A percentile compares a stretch with the other conserved stretches of the same genome.
Evolutionary conservation across 2,888 invertebrate species (phyloP).

Genomic region (Spatulosminthurus flaviceps): DNA sequence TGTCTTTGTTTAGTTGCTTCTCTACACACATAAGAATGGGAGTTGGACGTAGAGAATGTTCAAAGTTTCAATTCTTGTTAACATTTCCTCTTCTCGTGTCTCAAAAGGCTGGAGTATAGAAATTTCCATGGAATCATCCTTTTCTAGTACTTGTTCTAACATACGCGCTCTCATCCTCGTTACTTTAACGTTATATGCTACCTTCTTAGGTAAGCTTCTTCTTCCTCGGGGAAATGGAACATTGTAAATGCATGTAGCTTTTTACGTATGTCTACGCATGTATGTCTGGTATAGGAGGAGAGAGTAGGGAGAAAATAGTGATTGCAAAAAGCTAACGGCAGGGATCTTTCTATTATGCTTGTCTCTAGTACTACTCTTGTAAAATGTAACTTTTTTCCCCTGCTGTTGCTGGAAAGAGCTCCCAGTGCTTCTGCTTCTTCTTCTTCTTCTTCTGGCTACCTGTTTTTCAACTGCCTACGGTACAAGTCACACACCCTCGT

Average conservation of each 20-base stretch:
- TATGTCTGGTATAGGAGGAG: background rate
- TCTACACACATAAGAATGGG: too few relatives aligned
- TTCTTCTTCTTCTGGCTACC: background rate
- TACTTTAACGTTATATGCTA: background rate
- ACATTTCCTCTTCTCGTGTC: background rate
- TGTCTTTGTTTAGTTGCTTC: background rate
- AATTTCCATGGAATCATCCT: too few relatives aligned
- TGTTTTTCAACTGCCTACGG: constrained; percentile 1
- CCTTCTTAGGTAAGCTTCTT: background rate
- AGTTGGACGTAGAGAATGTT: too few relatives aligned
- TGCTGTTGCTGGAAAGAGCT: too few relatives aligned
- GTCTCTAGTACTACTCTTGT: background rate
- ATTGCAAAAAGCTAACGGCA: constrained; percentile 14
- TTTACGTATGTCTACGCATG: too few relatives aligned
- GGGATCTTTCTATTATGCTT: background rate
- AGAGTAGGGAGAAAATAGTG: background rate
- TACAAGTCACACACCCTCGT: constrained; percentile 15
- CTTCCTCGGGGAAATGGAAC: background rate
- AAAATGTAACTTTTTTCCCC: background rate
- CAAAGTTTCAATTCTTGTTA: background rate
- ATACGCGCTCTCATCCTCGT: too few relatives aligned
- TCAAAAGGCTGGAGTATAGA: too few relatives aligned
- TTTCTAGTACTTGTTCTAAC: too few relatives aligned
- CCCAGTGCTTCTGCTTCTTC: background rate
- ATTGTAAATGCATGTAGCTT: too few relatives aligned